Evolutionary conservation across 2,888 invertebrate genomes (phyloP), one percentile per base, ranked within the genome.

Genomic region (Sinodicranocentrus sp.): DNA sequence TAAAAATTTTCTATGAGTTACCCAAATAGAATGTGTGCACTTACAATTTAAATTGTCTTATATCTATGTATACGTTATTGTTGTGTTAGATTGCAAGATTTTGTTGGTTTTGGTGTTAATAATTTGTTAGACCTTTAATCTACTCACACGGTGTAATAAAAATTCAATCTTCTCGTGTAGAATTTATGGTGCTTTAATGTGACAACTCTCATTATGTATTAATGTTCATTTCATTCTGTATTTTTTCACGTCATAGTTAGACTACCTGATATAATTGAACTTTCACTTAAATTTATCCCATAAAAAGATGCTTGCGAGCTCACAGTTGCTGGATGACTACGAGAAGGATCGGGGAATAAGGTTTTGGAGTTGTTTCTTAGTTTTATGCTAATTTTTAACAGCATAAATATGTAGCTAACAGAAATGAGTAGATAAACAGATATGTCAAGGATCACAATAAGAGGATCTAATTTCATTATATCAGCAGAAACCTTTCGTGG

Each of bases 351-450:
- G n/a, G 15, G 25, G 13, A 25, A 23, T 8, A 8, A 25, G 3
- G 33, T 28, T 39, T 79, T 79, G 3, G 63, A 61, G 23, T 79
- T 28, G 2, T 21, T 61, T 63, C 71, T 61, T 21, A 79, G 52
- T 25, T 79, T 79, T 1, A 79, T 48, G 39, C 79, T 79, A 13
- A 79, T 79, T 63, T 71, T 79, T 19, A 79, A 21, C 8, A 63
- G 26, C 79, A 79, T 79, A 15, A 71, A 33, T 48, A 79, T 79
- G 15, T 79, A 79, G 25, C 79, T 79, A 10, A 79, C 33, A 13
- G 79, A 79, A 54, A 79, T 79, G n/a, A 79, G 17, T 0, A 79
- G 52, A 52, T 79, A 79, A 8, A 79, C 79, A 48, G 63, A 61
- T 15, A 79, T 79, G 25, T 79, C 79, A 17, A 79, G 39, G 25